Evolutionary conservation across 2,888 invertebrate genomes (phyloP).

Genomic region (Pseudeuparius sepicola): DNA sequence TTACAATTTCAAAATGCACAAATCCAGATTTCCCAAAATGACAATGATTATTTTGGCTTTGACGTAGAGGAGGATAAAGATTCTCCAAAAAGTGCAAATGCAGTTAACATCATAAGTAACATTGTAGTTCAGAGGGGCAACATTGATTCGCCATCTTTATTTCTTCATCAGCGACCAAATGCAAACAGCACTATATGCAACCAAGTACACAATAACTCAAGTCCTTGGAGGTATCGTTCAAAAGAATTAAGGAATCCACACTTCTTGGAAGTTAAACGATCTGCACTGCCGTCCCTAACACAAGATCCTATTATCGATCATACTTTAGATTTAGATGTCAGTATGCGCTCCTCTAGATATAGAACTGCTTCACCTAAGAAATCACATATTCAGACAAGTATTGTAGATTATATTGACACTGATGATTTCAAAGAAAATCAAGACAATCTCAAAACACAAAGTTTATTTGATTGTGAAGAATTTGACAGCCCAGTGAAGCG

Average conservation of each 20-base stretch:
- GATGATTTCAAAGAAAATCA: slow-evolving; percentile 1
- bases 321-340: slow-evolving; percentile 12
- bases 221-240: slow-evolving; percentile 17
- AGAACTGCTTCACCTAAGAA: neutral
- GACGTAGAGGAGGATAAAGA: no score
- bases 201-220: neutral
- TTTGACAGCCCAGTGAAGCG: neutral
- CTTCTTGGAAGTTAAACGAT: slow-evolving; percentile 16
- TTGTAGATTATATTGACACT: neutral
- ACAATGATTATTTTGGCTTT: no score
- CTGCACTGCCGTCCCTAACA: slow-evolving; percentile 15
- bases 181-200: slow-evolving; percentile 16
- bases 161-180: slow-evolving; percentile 7
- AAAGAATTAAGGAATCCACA: slow-evolving; percentile 15
- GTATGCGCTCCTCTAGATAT: slow-evolving; percentile 4
- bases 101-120: slow-evolving; percentile 1
- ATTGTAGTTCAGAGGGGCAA: neutral
- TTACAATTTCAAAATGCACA: no score
- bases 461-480: neutral
- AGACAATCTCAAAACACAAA: neutral
- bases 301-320: slow-evolving; percentile 20
- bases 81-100: no score
- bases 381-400: neutral
- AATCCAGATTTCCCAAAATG: no score
- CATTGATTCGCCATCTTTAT: neutral